A percentile compares a stretch with the other conserved stretches of the same genome.
phyloP scores from a whole-genome alignment of 2,888 invertebrate species.

The Ptilodon capucinus region DNA sequence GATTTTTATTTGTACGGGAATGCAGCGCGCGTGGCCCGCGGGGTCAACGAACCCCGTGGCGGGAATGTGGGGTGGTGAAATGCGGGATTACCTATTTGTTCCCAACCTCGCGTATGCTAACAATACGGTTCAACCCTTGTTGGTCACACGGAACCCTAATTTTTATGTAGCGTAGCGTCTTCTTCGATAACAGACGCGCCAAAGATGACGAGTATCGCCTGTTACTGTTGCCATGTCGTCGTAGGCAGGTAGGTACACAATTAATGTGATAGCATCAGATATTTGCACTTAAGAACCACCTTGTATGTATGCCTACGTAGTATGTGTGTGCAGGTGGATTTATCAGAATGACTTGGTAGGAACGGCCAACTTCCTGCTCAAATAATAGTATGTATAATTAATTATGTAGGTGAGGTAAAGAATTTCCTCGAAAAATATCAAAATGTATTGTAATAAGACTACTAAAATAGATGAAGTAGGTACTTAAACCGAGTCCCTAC shows the following conservation, averaged over 20 bases:
- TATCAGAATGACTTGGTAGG: too few relatives aligned
- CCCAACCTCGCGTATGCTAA: conserved; percentile 36
- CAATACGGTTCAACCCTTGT: conserved; percentile 35
- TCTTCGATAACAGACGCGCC: conserved; percentile 7
- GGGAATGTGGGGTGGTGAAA: conserved; percentile 51
- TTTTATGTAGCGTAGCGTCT: conserved; percentile 8
- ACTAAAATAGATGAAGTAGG: background rate
- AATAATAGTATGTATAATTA: too few relatives aligned
- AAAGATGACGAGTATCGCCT: background rate
- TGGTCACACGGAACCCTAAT: conserved; percentile 16
- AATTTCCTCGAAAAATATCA: too few relatives aligned
- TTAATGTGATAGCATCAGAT: background rate
- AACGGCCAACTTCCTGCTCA: too few relatives aligned
- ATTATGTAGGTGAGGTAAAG: too few relatives aligned
- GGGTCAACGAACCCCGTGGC: conserved; percentile 55
- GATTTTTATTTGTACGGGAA: conserved; percentile 53
- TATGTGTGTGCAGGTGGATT: conserved; percentile 14
- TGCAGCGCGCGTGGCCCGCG: conserved; percentile 55
- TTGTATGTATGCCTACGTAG: background rate
- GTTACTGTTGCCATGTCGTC: conserved; percentile 8
- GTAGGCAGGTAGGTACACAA: conserved; percentile 1
- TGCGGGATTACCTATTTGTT: conserved; percentile 48
- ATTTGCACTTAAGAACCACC: conserved; percentile 4
- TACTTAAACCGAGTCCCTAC: background rate
- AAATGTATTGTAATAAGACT: too few relatives aligned